Conservation (phyloP, 2,113 vertebrate genomes). For the Hoplias malabaricus region DNA sequence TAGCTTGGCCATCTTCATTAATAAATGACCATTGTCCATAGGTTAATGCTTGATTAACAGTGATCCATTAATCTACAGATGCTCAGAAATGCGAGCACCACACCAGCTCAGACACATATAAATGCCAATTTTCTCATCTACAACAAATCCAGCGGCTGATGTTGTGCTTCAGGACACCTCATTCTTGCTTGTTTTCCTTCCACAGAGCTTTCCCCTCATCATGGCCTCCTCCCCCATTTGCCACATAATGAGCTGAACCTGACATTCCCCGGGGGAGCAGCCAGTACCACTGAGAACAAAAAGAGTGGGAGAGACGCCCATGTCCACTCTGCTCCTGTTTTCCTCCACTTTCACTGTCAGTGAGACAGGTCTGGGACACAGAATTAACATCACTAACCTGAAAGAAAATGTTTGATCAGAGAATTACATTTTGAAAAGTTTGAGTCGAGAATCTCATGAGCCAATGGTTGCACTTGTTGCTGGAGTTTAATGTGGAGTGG, state of each 20-base stretch:
- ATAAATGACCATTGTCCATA: no score
- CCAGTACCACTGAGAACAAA: conserved; percentile 45
- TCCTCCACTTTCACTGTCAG: conserved; percentile 50
- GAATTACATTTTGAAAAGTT: background rate
- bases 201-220: conserved; percentile 44
- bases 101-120: no score
- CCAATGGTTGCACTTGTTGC: background rate
- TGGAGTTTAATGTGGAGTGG: no score
- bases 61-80: background rate
- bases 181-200: background rate
- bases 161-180: background rate
- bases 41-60: background rate
- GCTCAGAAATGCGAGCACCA: no score
- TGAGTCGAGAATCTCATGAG: no score
- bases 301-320: conserved; percentile 28
- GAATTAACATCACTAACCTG: conserved; percentile 36
- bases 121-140: no score
- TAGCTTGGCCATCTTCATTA: background rate
- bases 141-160: background rate
- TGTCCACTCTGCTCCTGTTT: conserved; percentile 34
- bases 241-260: conserved; percentile 47
- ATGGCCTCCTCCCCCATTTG: background rate
- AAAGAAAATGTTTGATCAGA: background rate
- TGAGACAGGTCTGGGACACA: conserved; percentile 57
- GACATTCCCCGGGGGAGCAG: conserved; percentile 42